Base-by-base conservation (phyloP, 2,888 invertebrate species). In the Nemotelus nigrinus region DNA sequence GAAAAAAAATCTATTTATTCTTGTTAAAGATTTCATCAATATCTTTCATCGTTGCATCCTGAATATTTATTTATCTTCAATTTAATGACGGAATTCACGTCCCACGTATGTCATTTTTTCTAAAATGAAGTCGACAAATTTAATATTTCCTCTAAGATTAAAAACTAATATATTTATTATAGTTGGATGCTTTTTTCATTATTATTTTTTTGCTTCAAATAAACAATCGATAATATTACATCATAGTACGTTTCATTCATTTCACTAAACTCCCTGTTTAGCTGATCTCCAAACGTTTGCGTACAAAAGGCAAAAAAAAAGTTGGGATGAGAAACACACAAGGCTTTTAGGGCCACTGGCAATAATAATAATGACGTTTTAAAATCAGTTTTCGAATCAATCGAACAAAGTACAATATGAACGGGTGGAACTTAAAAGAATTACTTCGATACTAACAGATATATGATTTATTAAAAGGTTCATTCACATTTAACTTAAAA, bases 401-500 rank as follows among this genome's bases (percentile, higher is more conserved):
- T 74, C 60, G 63, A 72, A 74, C 25, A 60, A 74, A 57, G 43
- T 63, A 60, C 25, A 72, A 72, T 72, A 72, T 72, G 72, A 74
- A 74, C 60, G 74, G 50, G 48, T 63, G 60, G 63, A 74, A 74
- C 74, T 74, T 63, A 60, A 74, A 60, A 72, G 72, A 72, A 47
- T 57, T 71, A 72, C 2, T 60, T 58, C 60, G 7, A 68, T 68
- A 70, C 55, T 74, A 60, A 74, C 63, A 74, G 48, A 60, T 60
- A 74, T 48, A 74, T 74, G n/a, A 63, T 60, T 74, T 74, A 63
- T 47, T 74, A 74, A 74, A 63, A 48, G 63, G 74, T 74, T 63
- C 74, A 74, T 74, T 74, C 74, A 74, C 74, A 74, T 74, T 74
- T 63, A 74, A 63, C 74, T 74, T 74, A 74, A 74, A 74, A 74